phyloP scores from a whole-genome alignment of 2,888 invertebrate species.

The Eupithecia pulchellata region DNA sequence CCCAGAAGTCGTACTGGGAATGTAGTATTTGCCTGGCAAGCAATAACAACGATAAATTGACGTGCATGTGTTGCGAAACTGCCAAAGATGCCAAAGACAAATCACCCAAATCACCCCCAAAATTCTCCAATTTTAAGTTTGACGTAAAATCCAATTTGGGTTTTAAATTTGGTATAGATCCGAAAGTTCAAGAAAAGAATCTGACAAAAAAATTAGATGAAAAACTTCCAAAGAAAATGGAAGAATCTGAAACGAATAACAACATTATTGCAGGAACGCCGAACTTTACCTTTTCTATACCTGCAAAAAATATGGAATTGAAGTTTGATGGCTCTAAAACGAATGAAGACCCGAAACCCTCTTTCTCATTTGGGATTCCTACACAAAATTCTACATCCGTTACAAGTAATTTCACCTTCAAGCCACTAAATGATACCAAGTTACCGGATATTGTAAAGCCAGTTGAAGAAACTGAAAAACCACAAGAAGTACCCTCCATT shows the following conservation, averaged over 20 bases:
- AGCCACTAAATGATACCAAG: slow-evolving; percentile 30
- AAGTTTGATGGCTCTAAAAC: slow-evolving; percentile 41
- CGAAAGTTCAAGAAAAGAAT: slow-evolving; percentile 53
- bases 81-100: slow-evolving; percentile 38
- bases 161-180: slow-evolving; percentile 74
- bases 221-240: slow-evolving; percentile 42
- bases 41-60: slow-evolving; percentile 60
- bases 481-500: slow-evolving; percentile 63
- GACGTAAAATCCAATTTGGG: slow-evolving; percentile 50
- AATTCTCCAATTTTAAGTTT: slow-evolving; percentile 59
- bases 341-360: slow-evolving; percentile 52
- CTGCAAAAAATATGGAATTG: slow-evolving; percentile 51
- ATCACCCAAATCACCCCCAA: slow-evolving; percentile 10
- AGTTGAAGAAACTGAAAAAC: slow-evolving; percentile 52
- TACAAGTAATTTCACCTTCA: neutral
- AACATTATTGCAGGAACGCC: slow-evolving; percentile 63
- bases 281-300: slow-evolving; percentile 57
- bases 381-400: slow-evolving; percentile 41
- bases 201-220: slow-evolving; percentile 46
- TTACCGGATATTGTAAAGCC: slow-evolving; percentile 39
- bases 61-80: slow-evolving; percentile 70
- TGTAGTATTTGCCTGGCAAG: slow-evolving; percentile 68
- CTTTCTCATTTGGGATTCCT: slow-evolving; percentile 68
- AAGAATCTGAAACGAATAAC: slow-evolving; percentile 70
- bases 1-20: slow-evolving; percentile 68